A percentile compares a stretch with the other conserved stretches of the same genome.
Conservation (phyloP, 2,888 invertebrate species). For the Eudasyphora cyanicolor region DNA sequence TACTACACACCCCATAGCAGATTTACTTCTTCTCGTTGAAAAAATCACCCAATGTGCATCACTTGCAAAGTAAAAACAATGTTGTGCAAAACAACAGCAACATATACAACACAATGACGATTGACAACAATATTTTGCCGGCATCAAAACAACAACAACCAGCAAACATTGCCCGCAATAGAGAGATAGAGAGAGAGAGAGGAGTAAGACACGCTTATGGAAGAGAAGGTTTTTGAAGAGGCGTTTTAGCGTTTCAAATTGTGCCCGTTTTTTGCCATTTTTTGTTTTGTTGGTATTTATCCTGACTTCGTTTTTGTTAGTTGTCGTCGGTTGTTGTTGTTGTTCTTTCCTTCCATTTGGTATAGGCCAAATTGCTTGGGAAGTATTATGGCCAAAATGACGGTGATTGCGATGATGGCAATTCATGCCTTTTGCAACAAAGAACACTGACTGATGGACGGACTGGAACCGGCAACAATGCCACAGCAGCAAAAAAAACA, state of each 20-base stretch:
- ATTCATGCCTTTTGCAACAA: slow-evolving; percentile 34
- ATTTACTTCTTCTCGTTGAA: too few species aligned
- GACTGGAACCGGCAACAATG: slow-evolving; percentile 41
- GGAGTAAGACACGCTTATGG: slow-evolving; percentile 27
- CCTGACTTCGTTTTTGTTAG: slow-evolving; percentile 32
- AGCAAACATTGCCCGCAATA: too few species aligned
- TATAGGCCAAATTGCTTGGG: slow-evolving; percentile 60
- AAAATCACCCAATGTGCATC: too few species aligned
- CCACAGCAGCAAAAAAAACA: neutral
- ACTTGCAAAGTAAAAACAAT: neutral
- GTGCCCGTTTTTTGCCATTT: slow-evolving; percentile 51
- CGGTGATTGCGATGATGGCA: slow-evolving; percentile 41
- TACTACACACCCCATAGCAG: too few species aligned
- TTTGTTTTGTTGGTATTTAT: slow-evolving; percentile 42
- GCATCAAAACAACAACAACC: neutral
- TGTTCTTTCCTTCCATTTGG: slow-evolving; percentile 28
- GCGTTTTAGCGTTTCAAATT: slow-evolving; percentile 78
- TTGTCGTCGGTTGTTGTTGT: neutral
- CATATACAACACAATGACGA: slow-evolving; percentile 8
- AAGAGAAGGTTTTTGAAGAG: slow-evolving; percentile 76
- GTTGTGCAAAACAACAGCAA: slow-evolving; percentile 6
- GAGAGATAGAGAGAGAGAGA: too few species aligned
- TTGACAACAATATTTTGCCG: slow-evolving; percentile 16
- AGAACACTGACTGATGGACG: too few species aligned
- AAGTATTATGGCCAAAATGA: slow-evolving; percentile 37